Evolutionary conservation across 2,888 invertebrate genomes (phyloP).

Genomic region (Drosophila nigricruria): DNA sequence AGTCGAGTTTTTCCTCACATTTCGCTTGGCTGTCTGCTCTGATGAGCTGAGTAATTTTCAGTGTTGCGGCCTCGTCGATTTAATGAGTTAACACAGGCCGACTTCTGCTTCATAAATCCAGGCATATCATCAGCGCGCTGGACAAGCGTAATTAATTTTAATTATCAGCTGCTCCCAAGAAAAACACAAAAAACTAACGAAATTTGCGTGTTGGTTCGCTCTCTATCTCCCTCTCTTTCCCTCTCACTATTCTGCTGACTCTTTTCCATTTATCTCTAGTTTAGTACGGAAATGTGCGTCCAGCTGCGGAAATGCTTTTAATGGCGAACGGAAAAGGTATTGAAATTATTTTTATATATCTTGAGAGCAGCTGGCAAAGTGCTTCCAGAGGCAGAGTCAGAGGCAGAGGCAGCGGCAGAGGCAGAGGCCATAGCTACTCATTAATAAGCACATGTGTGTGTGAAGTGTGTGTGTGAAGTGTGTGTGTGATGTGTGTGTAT

Average conservation of each 20-base stretch:
- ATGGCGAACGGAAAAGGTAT: constrained; percentile 76
- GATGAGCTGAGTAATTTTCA: constrained; percentile 38
- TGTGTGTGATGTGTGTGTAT: constrained; percentile 11
- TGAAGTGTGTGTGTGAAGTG: neutral
- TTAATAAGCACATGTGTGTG: constrained; percentile 47
- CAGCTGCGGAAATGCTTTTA: constrained; percentile 71
- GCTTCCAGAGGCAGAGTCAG: constrained; percentile 6
- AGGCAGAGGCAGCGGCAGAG: neutral
- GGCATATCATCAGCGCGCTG: constrained; percentile 47
- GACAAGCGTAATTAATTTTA: constrained; percentile 82
- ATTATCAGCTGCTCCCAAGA: constrained; percentile 64
- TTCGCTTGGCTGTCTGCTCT: constrained; percentile 19
- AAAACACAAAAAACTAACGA: constrained; percentile 36
- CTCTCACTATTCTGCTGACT: neutral
- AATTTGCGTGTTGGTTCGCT: constrained; percentile 20
- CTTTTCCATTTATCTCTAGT: constrained; percentile 24
- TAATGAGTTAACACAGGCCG: constrained; percentile 48
- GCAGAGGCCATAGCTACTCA: constrained; percentile 32
- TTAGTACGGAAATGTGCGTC: constrained; percentile 55
- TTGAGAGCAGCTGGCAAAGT: constrained; percentile 44
- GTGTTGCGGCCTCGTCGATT: constrained; percentile 59
- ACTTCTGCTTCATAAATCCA: constrained; percentile 69
- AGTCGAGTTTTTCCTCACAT: constrained; percentile 8
- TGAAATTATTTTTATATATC: constrained; percentile 73
- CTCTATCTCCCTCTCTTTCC: neutral